Base-by-base conservation (phyloP, 2,888 invertebrate species). In the Bursaphelenchus okinawaensis region DNA sequence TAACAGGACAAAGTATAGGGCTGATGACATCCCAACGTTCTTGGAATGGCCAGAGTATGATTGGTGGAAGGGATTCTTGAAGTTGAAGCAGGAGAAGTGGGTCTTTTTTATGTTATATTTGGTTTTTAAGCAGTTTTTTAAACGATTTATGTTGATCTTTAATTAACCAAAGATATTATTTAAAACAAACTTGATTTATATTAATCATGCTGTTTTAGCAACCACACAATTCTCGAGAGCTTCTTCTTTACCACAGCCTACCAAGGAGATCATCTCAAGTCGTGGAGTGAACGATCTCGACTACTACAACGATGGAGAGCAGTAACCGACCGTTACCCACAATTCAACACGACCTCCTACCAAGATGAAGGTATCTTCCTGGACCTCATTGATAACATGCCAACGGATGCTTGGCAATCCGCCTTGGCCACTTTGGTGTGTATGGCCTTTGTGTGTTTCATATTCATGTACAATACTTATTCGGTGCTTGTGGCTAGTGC, bases 331-430 rank as follows among this genome's bases (percentile, higher is more conserved):
- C 70, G 71, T 52, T 80, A 81, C 66, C 66, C 72, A 24, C 71
- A 78, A 50, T 79, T 80, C 63, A 73, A 74, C 31, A 74, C 74
- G 4, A 72, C 75, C 1, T 78, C 80, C 51, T 78, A 71, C 63
- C 77, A 76, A 29, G 81, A 81, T 50, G 81, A 81, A 28, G 79
- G 74, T 50, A 73, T 79, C 61, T 80, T 78, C 58, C 65, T 80
- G 40, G 81, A 81, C 69, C 70, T 81, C 20, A 76, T 81, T 31
- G 80, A 81, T 31, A 81, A 81, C 62, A 81, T 81, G 80, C 75
- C 77, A 22, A 80, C 77, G 4, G 81, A 81, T 58, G 74, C 79
- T 52, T 81, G 81, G 80, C 78, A 78, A 68, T 71, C 70, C 20
- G 63, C 62, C 24, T 58, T 69, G 19, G 69, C 51, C 31, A 69